Conservation (phyloP, 2,888 invertebrate species). For the Elegia similella region DNA sequence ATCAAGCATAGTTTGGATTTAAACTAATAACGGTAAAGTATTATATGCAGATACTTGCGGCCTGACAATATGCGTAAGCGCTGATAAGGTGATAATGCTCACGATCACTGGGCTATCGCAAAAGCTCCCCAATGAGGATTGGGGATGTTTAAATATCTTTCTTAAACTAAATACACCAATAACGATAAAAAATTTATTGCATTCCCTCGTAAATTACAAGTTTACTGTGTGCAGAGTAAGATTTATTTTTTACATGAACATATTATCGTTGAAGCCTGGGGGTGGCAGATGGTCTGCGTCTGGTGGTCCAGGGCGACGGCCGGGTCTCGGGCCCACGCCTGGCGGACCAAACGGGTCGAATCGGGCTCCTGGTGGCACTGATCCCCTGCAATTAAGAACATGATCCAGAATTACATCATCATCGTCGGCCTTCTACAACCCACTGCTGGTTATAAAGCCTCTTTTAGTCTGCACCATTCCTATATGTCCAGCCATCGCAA, state of each 20-base stretch:
- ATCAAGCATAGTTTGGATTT: too few species aligned
- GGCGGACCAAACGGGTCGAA: conserved; percentile 92
- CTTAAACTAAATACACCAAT: background rate
- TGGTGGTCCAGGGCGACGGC: conserved; percentile 74
- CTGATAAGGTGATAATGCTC: too few species aligned
- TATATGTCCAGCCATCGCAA: too few species aligned
- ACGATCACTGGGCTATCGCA: too few species aligned
- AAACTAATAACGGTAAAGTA: too few species aligned
- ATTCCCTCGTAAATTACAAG: conserved; percentile 7
- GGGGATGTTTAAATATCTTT: too few species aligned
- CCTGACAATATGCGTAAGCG: too few species aligned
- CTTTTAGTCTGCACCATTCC: too few species aligned
- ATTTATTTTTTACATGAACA: conserved; percentile 83
- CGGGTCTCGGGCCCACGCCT: conserved; percentile 68
- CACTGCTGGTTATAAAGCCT: too few species aligned
- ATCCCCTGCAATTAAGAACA: conserved; percentile 62
- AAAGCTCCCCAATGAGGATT: too few species aligned
- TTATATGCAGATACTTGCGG: too few species aligned
- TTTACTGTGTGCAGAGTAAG: conserved; percentile 17
- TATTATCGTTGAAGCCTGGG: conserved; percentile 88
- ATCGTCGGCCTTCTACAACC: too few species aligned
- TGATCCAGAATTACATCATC: background rate
- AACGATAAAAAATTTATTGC: conserved; percentile 26
- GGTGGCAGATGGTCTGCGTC: conserved; percentile 88
- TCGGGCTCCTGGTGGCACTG: conserved; percentile 88